Evolutionary conservation across 2,797 vertebrate species (phyloP), one percentile per base, ranked within the genome.

Genomic region (Tadarida brasiliensis): DNA sequence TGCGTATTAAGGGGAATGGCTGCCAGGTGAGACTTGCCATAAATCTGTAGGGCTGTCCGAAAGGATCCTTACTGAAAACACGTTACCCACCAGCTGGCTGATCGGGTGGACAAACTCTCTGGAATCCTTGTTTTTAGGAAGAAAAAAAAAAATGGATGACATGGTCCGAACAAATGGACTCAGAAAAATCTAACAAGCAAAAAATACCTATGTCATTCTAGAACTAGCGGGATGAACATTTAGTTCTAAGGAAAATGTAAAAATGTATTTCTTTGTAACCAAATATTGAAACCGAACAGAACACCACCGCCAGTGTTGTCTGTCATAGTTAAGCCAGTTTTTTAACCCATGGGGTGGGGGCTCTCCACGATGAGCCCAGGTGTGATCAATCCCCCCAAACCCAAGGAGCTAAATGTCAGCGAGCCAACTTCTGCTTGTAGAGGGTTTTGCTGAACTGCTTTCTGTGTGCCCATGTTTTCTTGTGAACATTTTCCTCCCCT

Each of bases 51-150:
- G 59, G 54, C 30, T 8, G 0, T 47, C 61, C 35, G 30, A 6
- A n/a, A 0, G 14, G 56, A 33, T 59, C 33, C 47, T 78, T 56
- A 17, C 2, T 28, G 19, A 68, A 78, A 89, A 73, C 33, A 26
- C 11, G 7, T 28, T 24, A 4, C 26, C 47, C 30, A 10, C 6
- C 3, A 5, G 5, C 4, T 35, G 47, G 0, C 11, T 22, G 16
- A 28, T 6, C 22, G 15, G 8, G 7, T 14, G n/a, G 44, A 14
- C 8, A 33, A 30, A 24, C 19, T 70, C 39, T 87, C 47, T 59
- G 12, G 14, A 67, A 30, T 59, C 22, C 28, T 77, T 81, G 9
- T 81, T 73, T 76, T 59, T 51, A 87, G 20, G 33, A 65, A 51
- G 11, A 39, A 71, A 28, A 28, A 80, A 39, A 49, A 16, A 74